phyloP scores from a whole-genome alignment of 2,888 invertebrate genomes.

The Pheosia gnoma region DNA sequence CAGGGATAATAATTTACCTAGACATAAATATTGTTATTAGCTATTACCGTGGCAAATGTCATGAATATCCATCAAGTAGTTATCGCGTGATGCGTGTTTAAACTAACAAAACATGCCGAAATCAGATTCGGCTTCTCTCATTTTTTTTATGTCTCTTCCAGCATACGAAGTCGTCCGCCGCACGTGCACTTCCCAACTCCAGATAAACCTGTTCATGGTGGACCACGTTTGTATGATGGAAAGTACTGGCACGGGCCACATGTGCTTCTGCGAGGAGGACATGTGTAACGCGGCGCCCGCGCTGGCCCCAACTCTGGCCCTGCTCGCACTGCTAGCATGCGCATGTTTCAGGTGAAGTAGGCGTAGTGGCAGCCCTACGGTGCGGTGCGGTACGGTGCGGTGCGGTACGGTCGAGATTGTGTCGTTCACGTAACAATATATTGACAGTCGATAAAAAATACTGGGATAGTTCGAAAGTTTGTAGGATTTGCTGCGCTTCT shows the following conservation, averaged over 20 bases:
- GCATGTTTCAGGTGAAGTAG: constrained; percentile 81
- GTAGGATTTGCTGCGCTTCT: too few species aligned
- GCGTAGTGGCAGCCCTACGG: constrained; percentile 47
- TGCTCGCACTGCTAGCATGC: constrained; percentile 72
- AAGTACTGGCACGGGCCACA: constrained; percentile 98
- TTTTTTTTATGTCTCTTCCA: constrained; percentile 70
- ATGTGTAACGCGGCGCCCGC: constrained; percentile 89
- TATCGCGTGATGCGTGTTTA: too few species aligned
- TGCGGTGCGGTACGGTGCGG: not conserved
- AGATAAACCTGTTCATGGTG: constrained; percentile 98
- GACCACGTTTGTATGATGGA: constrained; percentile 99
- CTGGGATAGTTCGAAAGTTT: too few species aligned
- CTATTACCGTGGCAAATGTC: too few species aligned
- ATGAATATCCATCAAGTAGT: too few species aligned
- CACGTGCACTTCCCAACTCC: constrained; percentile 96
- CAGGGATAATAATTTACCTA: too few species aligned
- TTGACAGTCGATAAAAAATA: not conserved
- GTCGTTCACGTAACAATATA: not conserved
- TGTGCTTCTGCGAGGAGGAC: constrained; percentile 99
- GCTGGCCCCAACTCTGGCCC: constrained; percentile 51
- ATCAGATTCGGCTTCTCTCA: not conserved
- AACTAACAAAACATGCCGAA: too few species aligned
- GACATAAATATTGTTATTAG: too few species aligned
- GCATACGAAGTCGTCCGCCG: constrained; percentile 95
- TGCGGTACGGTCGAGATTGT: constrained; percentile 5